phyloP scores from a whole-genome alignment of 2,113 vertebrate species.

The Peromyscus leucopus region DNA sequence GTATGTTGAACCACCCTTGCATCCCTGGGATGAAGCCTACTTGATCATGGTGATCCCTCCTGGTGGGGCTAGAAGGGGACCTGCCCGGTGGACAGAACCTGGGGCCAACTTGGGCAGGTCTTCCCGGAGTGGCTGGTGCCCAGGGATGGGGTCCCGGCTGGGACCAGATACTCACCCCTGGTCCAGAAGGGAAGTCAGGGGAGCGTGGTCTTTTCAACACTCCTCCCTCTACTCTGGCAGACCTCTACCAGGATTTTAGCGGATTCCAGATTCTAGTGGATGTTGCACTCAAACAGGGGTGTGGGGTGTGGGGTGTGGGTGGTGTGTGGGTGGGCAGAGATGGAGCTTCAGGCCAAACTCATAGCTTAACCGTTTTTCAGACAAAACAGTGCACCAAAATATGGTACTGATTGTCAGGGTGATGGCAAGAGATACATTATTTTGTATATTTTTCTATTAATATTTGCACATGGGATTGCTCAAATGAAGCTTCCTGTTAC shows the following conservation, averaged over 20 bases:
- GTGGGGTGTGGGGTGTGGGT: too few relatives aligned
- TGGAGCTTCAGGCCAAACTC: slow-evolving; percentile 98
- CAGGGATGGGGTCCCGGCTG: too few relatives aligned
- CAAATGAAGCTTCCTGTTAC: slow-evolving; percentile 93
- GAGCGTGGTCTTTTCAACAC: slow-evolving; percentile 93
- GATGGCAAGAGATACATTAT: slow-evolving; percentile 89
- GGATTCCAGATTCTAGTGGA: slow-evolving; percentile 99
- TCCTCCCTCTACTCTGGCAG: slow-evolving; percentile 97
- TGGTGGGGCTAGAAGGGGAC: too few relatives aligned
- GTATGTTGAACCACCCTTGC: too few relatives aligned
- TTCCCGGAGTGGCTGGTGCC: too few relatives aligned
- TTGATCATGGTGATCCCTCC: too few relatives aligned
- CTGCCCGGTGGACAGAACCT: too few relatives aligned
- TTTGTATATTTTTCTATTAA: slow-evolving; percentile 90
- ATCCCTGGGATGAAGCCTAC: too few relatives aligned
- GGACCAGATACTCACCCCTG: too few relatives aligned
- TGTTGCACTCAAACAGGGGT: slow-evolving; percentile 94
- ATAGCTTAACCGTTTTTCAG: slow-evolving; percentile 92
- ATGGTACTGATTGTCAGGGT: slow-evolving; percentile 84
- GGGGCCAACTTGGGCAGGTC: too few relatives aligned
- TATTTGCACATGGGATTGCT: slow-evolving; percentile 99
- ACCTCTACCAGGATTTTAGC: slow-evolving; percentile 99
- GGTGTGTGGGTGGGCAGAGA: slow-evolving; percentile 92
- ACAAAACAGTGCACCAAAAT: slow-evolving; percentile 87
- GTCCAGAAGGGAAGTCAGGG: too few relatives aligned